A percentile compares a stretch with the other conserved stretches of the same genome.
phyloP scores from a whole-genome alignment of 2,113 vertebrate genomes.

The Budorcas taxicolor region DNA sequence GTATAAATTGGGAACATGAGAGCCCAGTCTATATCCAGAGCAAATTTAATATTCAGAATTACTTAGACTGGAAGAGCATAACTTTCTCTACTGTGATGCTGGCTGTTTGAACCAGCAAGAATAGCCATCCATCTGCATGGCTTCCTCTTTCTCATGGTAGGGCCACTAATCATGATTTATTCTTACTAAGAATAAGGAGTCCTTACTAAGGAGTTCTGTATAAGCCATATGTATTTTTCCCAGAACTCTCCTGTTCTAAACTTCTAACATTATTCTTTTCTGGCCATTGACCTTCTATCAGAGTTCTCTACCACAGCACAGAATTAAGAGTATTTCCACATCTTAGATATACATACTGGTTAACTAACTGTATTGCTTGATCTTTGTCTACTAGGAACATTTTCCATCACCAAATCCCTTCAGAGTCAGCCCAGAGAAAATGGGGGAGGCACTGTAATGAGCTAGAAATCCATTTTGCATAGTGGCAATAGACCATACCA shows the following conservation, averaged over 20 bases:
- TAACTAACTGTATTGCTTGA: neutral
- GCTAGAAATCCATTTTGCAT: neutral
- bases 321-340: neutral
- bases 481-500: neutral
- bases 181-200: neutral
- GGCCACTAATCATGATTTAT: neutral
- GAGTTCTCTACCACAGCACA: neutral
- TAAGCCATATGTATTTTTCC: neutral
- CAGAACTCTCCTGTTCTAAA: neutral
- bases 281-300: rapidly evolving
- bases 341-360: neutral
- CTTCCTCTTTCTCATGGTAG: neutral
- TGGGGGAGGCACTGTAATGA: rapidly evolving
- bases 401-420: neutral
- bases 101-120: too few relatives aligned
- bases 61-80: neutral
- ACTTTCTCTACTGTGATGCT: neutral
- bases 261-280: neutral
- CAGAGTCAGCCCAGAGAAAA: neutral
- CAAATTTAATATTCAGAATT: neutral
- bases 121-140: neutral
- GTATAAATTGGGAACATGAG: neutral
- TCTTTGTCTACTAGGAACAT: neutral
- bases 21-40: neutral
- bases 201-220: neutral